Base-by-base conservation (phyloP, 2,888 invertebrate genomes). In the Nymphalis urticae region DNA sequence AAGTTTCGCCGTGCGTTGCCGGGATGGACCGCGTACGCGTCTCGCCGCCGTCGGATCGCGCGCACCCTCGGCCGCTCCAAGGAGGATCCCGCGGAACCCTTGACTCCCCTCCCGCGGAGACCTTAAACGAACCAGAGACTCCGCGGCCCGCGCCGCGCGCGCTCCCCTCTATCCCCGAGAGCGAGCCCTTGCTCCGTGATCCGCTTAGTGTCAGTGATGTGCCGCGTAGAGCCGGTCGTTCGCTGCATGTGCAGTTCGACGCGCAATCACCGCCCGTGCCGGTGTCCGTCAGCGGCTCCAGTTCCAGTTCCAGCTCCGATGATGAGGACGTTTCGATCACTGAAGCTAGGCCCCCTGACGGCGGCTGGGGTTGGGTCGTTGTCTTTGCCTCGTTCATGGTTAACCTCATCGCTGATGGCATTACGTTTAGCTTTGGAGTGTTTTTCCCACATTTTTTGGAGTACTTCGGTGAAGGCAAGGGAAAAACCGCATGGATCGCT, bases 281-380 rank as follows among this genome's bases (percentile, higher is more conserved):
- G 72, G 87, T 87, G 1, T 87, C 93, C 53, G 69, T 79, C 54
- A 80, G 83, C 62, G 80, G 83, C 42, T 79, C 82, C 71, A 89
- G 86, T 75, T 92, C 92, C 72, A 89, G 89, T 62, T 87, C 93
- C 70, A 93, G 93, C 59, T 94, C 94, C 61, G 94, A 94, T 75
- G 94, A 95, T 69, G 95, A 95, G 69, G 92, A 95, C 56, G 93
- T 94, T 16, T 93, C 94, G 62, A 89, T 94, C 77, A 93, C 95
- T 9, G 96, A 96, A 83, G 94, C 95, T 0, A 90, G 95, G 24
- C 95, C 96, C 0, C 97, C 97, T 1, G 97, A 98, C 85, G 97
- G 97, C 13, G 97, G 98, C 17, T 98, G 96, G 96, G 98, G 98
- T 7, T 98, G 98, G 98, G 96, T 98, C 47, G 95, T 98, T 63